phyloP scores from a whole-genome alignment of 2,888 invertebrate species.

The Pterobdella sp. region DNA sequence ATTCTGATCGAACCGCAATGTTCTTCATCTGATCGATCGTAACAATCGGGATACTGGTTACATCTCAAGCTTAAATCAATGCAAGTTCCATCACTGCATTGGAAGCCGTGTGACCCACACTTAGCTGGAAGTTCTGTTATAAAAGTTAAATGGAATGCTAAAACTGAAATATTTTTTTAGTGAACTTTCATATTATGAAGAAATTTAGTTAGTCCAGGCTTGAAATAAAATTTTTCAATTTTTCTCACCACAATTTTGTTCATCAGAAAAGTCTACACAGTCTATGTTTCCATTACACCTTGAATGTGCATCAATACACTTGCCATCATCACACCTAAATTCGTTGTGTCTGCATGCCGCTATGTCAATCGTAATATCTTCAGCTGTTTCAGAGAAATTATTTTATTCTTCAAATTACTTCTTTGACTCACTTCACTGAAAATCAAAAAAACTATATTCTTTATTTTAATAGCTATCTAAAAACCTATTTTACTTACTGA shows the following conservation, averaged over 20 bases:
- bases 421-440: not conserved
- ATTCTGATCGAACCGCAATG: constrained; percentile 42
- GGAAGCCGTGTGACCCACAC: constrained; percentile 39
- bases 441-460: not conserved
- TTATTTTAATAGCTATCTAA: not conserved
- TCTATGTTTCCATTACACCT: constrained; percentile 77
- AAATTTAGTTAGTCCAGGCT: not conserved
- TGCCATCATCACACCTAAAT: constrained; percentile 34
- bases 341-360: constrained; percentile 25
- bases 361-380: not conserved
- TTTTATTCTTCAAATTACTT: not conserved
- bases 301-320: constrained; percentile 29
- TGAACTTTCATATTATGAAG: not conserved
- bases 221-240: not conserved
- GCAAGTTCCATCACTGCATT: constrained; percentile 60
- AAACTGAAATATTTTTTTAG: not conserved
- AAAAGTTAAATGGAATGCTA: not conserved
- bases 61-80: constrained; percentile 65
- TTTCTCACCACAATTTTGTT: constrained; percentile 61
- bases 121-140: not conserved
- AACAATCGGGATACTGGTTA: constrained; percentile 49
- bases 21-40: constrained; percentile 51
- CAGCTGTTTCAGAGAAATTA: not conserved
- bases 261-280: constrained; percentile 83
- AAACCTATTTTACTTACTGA: not conserved